Conservation (phyloP, 2,888 invertebrate genomes). For the Mayetiola destructor region DNA sequence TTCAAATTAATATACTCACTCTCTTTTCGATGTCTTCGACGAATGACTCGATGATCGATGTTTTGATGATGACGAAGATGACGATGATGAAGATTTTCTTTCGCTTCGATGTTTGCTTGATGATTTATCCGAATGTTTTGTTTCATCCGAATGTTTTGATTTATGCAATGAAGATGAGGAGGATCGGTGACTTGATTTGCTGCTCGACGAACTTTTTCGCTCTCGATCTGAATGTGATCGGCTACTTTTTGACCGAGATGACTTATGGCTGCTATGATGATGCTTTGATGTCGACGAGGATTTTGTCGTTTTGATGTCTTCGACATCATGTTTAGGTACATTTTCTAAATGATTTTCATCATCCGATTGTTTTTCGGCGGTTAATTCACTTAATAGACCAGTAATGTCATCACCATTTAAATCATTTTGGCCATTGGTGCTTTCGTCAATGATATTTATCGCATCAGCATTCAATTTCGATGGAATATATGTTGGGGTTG, state of each 20-base stretch:
- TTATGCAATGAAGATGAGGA: conserved; percentile 5
- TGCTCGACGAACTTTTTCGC: background rate
- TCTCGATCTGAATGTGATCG: conserved; percentile 15
- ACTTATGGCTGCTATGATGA: conserved; percentile 12
- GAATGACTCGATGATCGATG: background rate
- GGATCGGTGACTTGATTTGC: background rate
- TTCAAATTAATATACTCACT: conserved; percentile 18
- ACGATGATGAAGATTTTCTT: conserved; percentile 16
- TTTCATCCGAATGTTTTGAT: background rate
- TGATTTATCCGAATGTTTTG: background rate
- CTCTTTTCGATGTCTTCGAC: conserved; percentile 4
- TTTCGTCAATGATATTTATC: background rate
- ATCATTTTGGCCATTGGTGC: background rate
- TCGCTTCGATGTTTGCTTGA: conserved; percentile 13
- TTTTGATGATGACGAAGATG: conserved; percentile 16
- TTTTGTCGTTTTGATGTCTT: background rate
- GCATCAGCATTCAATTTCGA: background rate
- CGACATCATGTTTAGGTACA: background rate
- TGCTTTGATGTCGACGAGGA: background rate
- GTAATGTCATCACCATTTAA: background rate
- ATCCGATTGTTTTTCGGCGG: background rate
- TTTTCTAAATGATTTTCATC: background rate
- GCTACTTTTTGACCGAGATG: conserved; percentile 4
- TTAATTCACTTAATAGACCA: background rate
- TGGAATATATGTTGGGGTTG: conserved; percentile 8